phyloP scores from a whole-genome alignment of 2,888 invertebrate genomes.

The Drosophila melanosoma region DNA sequence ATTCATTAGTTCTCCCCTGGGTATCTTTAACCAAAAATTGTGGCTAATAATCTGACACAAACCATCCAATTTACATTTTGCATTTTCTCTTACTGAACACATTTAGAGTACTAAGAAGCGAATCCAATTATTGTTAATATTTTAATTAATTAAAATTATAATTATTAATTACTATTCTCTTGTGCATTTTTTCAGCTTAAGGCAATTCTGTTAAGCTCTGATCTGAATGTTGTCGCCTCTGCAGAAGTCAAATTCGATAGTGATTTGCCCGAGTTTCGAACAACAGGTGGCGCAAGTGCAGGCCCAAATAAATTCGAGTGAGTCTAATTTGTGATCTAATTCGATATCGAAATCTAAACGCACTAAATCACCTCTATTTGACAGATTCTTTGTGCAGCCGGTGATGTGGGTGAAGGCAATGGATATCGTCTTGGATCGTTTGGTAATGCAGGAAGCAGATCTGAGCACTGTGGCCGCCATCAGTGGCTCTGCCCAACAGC shows the following conservation, averaged over 20 bases:
- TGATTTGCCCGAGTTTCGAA: slow-evolving; percentile 95
- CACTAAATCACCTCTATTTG: slow-evolving; percentile 48
- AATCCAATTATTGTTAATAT: not conserved
- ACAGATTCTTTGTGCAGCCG: slow-evolving; percentile 91
- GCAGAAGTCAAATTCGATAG: slow-evolving; percentile 95
- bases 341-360: not conserved
- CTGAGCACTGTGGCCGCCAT: slow-evolving; percentile 93
- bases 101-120: not conserved
- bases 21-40: not conserved
- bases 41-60: not conserved
- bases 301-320: slow-evolving; percentile 85
- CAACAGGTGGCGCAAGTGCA: slow-evolving; percentile 87
- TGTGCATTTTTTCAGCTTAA: slow-evolving; percentile 91
- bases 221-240: slow-evolving; percentile 90
- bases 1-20: not conserved
- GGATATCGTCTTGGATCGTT: slow-evolving; percentile 94
- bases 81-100: not conserved
- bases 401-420: slow-evolving; percentile 98
- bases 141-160: not conserved
- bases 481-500: slow-evolving; percentile 98
- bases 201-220: slow-evolving; percentile 92
- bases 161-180: not conserved
- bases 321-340: slow-evolving; percentile 1
- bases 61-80: not conserved
- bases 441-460: slow-evolving; percentile 92